Percentiles rank a stretch among this genome's conserved stretches.
These are phyloP conservation scores for Philopedon plagiatum DNA, from an alignment of 2,888 invertebrate genomes.

Conservation along the genomic window DNA sequence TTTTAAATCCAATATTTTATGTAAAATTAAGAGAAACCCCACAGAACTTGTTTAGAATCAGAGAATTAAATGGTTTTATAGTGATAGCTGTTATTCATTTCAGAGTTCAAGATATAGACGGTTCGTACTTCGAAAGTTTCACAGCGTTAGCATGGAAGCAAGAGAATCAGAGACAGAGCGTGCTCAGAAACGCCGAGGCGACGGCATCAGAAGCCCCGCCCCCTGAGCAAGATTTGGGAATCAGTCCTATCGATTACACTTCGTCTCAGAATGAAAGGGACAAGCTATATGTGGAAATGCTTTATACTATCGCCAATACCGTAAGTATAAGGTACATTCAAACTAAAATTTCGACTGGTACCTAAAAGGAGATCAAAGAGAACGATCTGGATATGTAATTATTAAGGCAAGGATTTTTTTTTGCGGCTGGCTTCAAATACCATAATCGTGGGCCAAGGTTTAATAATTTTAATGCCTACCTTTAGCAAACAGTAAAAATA, in stretches of 20 bases:
- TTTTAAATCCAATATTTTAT: too few relatives aligned
- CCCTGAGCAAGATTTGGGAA: slow-evolving; percentile 63
- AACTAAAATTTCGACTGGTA: too few relatives aligned
- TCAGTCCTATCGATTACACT: slow-evolving; percentile 66
- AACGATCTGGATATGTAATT: too few relatives aligned
- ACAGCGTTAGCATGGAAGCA: slow-evolving; percentile 94
- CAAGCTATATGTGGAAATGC: slow-evolving; percentile 88
- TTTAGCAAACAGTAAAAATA: too few relatives aligned
- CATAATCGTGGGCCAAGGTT: too few relatives aligned
- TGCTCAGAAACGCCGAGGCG: slow-evolving; percentile 79
- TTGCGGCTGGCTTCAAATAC: too few relatives aligned
- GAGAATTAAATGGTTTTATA: background rate
- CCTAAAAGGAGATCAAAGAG: too few relatives aligned
- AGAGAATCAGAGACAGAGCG: slow-evolving; percentile 87
- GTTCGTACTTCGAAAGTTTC: slow-evolving; percentile 95
- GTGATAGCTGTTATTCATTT: slow-evolving; percentile 43
- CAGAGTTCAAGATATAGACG: slow-evolving; percentile 95
- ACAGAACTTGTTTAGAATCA: too few relatives aligned
- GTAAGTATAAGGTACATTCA: too few relatives aligned
- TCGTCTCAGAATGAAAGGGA: slow-evolving; percentile 73
- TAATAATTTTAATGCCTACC: too few relatives aligned
- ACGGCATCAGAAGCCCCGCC: slow-evolving; percentile 76
- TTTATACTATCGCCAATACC: slow-evolving; percentile 96
- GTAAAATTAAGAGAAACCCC: background rate
- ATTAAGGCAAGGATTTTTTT: too few relatives aligned